Evolutionary conservation across 2,888 invertebrate genomes (phyloP), one percentile per base, ranked within the genome.

Genomic region (Drosophila niveifrons): DNA sequence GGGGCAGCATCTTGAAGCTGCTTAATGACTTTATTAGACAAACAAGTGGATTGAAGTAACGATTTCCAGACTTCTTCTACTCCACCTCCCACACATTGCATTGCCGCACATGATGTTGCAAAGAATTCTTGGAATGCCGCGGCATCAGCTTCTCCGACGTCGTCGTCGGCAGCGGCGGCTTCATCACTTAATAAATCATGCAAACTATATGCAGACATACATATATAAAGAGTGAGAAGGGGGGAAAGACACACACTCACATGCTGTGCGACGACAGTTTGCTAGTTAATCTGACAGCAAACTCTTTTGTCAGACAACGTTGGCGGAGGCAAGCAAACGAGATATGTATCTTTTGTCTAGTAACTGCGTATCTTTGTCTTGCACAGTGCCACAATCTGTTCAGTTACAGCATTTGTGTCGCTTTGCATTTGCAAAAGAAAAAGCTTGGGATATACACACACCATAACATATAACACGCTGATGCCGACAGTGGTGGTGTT

Each of bases 101-200:
- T 4, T 29, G 46, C 70, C 78, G 75, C 84, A 78, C 75, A 82
- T 77, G 75, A 53, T 66, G 36, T 34, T 36, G 77, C 68, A 15
- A 15, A 66, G 39, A 65, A 88, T 88, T 86, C 84, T 80, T 71
- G 67, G 87, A 83, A 88, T 70, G 67, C 83, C 69, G 78, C 82
- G 31, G 70, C 78, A 34, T 68, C 78, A 76, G 72, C 69, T 67
- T 70, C 70, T 51, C 84, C 65, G 70, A 66, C 66, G 52, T 23
- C 68, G 76, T 65, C 62, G 50, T 9, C 44, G 44, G 55, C 61
- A 50, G 34, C 72, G 53, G 46, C 73, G 53, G 50, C 64, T 67
- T 78, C 69, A 50, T 67, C 88, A 83, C 83, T 88, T 83, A 78
- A 88, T 83, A 88, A 83, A 83, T 83, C 87, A 83, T 80, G 50